Percentiles rank a stretch among this genome's conserved stretches.
Evolutionary conservation across 2,113 vertebrate species (phyloP).

Genomic region (Okapia johnstoni): DNA sequence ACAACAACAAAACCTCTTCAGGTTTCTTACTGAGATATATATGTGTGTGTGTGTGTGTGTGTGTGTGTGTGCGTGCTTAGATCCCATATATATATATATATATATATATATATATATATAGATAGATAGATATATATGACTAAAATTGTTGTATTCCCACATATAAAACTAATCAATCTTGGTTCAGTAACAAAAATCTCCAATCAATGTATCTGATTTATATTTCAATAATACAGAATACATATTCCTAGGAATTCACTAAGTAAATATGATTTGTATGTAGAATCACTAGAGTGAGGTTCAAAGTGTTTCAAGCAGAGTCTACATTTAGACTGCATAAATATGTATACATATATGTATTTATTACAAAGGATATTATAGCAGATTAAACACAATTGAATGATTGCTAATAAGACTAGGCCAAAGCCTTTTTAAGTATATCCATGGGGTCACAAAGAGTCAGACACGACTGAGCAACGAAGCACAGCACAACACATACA

Average conservation of each 20-base stretch:
- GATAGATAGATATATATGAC: background rate
- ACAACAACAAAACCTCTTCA: background rate
- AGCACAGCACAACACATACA: background rate
- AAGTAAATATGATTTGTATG: constrained; percentile 18
- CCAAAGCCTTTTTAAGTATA: background rate
- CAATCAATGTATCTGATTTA: background rate
- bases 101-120: background rate
- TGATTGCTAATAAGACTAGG: background rate
- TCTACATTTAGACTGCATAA: background rate
- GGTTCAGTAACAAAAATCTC: constrained; percentile 18
- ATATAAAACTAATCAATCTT: constrained; percentile 26
- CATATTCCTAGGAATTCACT: background rate
- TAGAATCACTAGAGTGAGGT: background rate
- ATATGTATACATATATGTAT: background rate
- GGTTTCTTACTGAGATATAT: background rate
- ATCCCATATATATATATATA: too few species aligned
- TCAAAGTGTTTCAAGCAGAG: constrained; percentile 28
- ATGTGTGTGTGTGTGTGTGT: background rate
- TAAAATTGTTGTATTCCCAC: background rate
- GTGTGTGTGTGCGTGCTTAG: too few species aligned
- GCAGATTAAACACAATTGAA: background rate
- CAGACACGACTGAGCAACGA: background rate
- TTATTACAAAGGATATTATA: background rate
- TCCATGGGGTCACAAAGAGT: background rate
- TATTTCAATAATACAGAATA: constrained; percentile 25